Evolutionary conservation across 2,797 vertebrate genomes (phyloP), one percentile per base, ranked within the genome.

Genomic region (Aratinga solstitialis): DNA sequence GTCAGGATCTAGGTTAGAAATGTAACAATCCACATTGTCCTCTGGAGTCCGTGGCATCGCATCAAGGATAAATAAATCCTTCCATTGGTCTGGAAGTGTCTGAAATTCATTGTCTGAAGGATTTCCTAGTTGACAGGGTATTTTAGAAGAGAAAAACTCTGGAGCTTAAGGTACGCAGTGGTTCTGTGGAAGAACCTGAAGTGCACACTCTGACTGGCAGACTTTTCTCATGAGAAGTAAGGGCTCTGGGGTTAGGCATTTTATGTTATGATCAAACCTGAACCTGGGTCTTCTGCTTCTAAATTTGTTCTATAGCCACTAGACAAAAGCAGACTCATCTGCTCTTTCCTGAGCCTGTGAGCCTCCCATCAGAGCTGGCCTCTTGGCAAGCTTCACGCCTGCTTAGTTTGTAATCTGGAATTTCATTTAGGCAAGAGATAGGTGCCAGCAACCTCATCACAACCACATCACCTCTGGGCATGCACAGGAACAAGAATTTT

Each of bases 121-220:
- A 29, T 84, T 68, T 48, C 45, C 43, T 79, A 16, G 19, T 9
- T 47, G 69, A 83, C 61, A 77, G 26, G 34, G 3, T 78, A 6
- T 86, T 88, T 75, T 48, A 53, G n/a, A 84, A 90, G 34, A 62
- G 34, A 50, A 58, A 62, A 45, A 16, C 5, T 3, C 12, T 5
- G 50, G 48, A 75, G 48, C n/a, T 90, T 16, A 51, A 71, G 72
- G 68, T 73, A 26, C 27, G 2, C 8, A 14, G 8, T 40, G 12
- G n/a, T 32, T 72, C 62, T 34, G n/a, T 17, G 66, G 53, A 38
- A 58, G 8, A 0, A 24, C 66, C 62, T 43, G 32, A 71, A 62
- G 22, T 1, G 42, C 0, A 0, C 5, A 4, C 0, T 0, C 75
- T 54, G 62, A 48, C 66, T 3, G 3, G 32, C 42, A 58, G 47